Evolutionary conservation across 2,113 vertebrate genomes (phyloP), one percentile per base, ranked within the genome.

Genomic region (Elachura formosa): DNA sequence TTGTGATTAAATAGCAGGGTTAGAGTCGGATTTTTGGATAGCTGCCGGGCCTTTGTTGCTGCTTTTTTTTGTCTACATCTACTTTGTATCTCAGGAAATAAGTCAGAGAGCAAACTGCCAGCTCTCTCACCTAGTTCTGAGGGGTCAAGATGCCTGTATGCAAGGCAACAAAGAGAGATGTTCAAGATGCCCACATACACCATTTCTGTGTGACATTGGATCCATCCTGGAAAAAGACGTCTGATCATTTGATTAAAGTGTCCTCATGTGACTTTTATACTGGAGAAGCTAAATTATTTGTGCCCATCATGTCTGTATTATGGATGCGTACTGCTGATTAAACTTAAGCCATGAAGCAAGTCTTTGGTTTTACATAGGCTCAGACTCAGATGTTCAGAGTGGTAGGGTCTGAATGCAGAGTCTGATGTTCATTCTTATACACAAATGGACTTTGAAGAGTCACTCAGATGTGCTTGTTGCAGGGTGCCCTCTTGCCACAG

Each of bases 1-100:
- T 79, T 85, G 49, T 33, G 28, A 67, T 69, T 92, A 69, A 94
- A 90, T 66, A 90, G 24, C 40, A 76, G 33, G 58, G 40, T 40
- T 40, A 81, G 18, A 25, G 36, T 22, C 80, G 75, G 34, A 56
- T 45, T 90, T 95, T 90, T 80, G 89, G 94, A 80, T 31, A 52
- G 63, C 55, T 95, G 94, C 91, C 36, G 2, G 84, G 33, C 5
- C 51, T 96, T 95, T 92, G 96, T 93, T 94, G 66, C 23, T 74
- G 63, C 21, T 73, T 34, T 80, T 48, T 94, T 89, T 90, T 93
- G 77, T 41, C 90, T 77, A 77, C 25, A 2, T 83, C 46, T 85
- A 46, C 85, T 90, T 95, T 92, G 62, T 93, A 94, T 93, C 54
- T 95, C 96, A 95, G 94, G 85, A 96, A 95, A 90, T 92, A 84